Evolutionary conservation across 2,888 invertebrate genomes (phyloP).

Genomic region (Euplagia quadripunctaria): DNA sequence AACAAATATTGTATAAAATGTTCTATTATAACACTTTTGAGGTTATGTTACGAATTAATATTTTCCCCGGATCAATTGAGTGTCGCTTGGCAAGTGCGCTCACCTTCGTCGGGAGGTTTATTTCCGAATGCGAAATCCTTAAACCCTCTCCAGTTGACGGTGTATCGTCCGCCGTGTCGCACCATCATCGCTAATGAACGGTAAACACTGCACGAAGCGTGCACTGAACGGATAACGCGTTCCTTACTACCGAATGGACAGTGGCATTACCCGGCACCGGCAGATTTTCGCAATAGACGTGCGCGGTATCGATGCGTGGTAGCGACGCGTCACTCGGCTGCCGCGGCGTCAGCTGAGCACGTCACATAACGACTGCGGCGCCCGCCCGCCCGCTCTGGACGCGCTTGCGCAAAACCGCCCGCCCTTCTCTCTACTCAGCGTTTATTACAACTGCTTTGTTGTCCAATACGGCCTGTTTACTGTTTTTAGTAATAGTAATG

Average conservation of each 20-base stretch:
- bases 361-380: slow-evolving; percentile 75
- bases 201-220: slow-evolving; percentile 52
- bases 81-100: slow-evolving; percentile 51
- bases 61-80: slow-evolving; percentile 44
- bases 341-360: slow-evolving; percentile 79
- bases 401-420: slow-evolving; percentile 77
- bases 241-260: slow-evolving; percentile 58
- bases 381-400: slow-evolving; percentile 56
- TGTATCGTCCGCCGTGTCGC: slow-evolving; percentile 84
- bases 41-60: slow-evolving; percentile 62
- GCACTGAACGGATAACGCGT: slow-evolving; percentile 52
- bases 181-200: slow-evolving; percentile 77
- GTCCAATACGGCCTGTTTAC: slow-evolving; percentile 36
- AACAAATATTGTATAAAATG: slow-evolving; percentile 19
- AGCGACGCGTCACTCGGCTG: slow-evolving; percentile 72
- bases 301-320: slow-evolving; percentile 72
- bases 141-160: slow-evolving; percentile 85
- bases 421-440: slow-evolving; percentile 54
- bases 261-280: slow-evolving; percentile 61
- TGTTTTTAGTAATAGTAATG: slow-evolving; percentile 37
- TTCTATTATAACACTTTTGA: slow-evolving; percentile 50
- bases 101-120: slow-evolving; percentile 84
- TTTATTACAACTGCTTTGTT: slow-evolving; percentile 43
- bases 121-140: slow-evolving; percentile 80
- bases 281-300: slow-evolving; percentile 61